Percentiles rank a stretch among this genome's conserved stretches.
Conservation (phyloP, 2,113 vertebrate genomes). For the Eurypyga helias region DNA sequence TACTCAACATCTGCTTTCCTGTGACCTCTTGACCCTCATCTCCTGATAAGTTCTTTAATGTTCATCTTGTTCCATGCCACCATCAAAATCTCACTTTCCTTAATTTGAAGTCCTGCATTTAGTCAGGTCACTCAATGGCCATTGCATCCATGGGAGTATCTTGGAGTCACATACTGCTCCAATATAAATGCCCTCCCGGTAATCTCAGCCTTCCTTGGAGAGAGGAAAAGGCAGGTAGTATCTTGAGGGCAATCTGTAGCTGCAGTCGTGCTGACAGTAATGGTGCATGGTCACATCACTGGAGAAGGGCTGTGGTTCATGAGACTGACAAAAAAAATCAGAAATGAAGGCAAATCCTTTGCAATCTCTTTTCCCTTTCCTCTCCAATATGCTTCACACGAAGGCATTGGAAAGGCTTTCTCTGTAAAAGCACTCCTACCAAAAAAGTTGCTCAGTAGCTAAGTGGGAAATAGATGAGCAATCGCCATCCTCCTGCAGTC, state of each 20-base stretch:
- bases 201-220: background rate
- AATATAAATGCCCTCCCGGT: background rate
- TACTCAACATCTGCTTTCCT: background rate
- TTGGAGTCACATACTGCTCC: background rate
- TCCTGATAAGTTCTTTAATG: background rate
- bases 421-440: background rate
- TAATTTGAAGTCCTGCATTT: background rate
- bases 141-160: background rate
- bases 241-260: background rate
- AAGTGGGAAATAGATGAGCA: conserved; percentile 1
- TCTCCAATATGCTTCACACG: background rate
- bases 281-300: background rate
- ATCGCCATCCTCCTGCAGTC: background rate
- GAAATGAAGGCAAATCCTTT: conserved; percentile 2
- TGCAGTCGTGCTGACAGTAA: background rate
- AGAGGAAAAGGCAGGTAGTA: background rate
- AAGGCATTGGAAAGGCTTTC: background rate
- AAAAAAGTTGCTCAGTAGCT: background rate
- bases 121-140: background rate
- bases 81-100: background rate
- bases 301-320: background rate
- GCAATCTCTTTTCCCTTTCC: background rate
- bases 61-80: background rate
- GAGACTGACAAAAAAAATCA: background rate
- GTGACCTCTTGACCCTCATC: background rate